phyloP scores from a whole-genome alignment of 1,140 invertebrate species.

The Pentalonia nigronervosa region DNA sequence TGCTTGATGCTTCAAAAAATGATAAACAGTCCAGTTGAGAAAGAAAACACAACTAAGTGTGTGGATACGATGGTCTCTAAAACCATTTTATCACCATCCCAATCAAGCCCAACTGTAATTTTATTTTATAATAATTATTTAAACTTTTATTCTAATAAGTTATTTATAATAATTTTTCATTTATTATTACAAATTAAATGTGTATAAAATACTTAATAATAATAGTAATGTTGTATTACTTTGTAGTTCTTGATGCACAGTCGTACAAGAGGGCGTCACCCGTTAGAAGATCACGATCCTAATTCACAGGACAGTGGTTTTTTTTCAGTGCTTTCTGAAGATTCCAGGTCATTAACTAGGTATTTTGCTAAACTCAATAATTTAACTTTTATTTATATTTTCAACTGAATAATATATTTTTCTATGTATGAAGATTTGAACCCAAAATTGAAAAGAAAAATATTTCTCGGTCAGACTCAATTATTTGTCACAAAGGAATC shows the following conservation, averaged over 20 bases:
- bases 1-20: conserved; percentile 50
- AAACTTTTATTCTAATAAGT: neutral
- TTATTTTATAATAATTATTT: conserved; percentile 25
- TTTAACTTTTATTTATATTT: neutral
- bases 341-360: conserved; percentile 58
- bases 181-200: neutral
- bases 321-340: conserved; percentile 62
- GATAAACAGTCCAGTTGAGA: conserved; percentile 47
- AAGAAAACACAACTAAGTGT: conserved; percentile 50
- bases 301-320: conserved; percentile 72
- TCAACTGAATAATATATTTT: neutral
- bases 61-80: conserved; percentile 6
- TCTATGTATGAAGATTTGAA: conserved; percentile 6
- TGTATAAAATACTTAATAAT: neutral
- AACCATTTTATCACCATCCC: conserved; percentile 26
- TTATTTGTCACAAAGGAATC: neutral
- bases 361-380: neutral
- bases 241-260: conserved; percentile 42
- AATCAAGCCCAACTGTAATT: conserved; percentile 50
- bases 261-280: conserved; percentile 54
- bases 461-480: neutral
- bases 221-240: neutral
- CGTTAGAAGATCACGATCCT: conserved; percentile 64
- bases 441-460: conserved; percentile 28
- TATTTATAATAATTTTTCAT: neutral